Base-by-base conservation (phyloP, 37 sponge, comb jelly and placozoan genomes). In the Cladorhizidae sp. region DNA sequence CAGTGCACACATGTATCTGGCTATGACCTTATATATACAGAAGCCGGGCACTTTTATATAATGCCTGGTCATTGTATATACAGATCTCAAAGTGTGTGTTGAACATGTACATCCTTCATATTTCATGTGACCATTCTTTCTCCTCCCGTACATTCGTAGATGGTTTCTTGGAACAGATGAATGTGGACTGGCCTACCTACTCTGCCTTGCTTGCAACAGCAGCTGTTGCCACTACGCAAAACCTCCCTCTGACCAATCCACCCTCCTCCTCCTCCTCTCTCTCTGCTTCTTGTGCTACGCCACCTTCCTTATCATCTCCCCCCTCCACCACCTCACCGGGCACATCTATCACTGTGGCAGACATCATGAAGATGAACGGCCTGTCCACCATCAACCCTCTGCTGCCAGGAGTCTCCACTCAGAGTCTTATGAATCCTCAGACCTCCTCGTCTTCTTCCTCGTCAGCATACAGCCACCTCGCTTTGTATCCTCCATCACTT, bases 331-430 rank as follows among this genome's bases (percentile, higher is more conserved):
- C 45, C 7, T 3, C 1, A 3, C 67, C 12, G 18, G 35, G 33
- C 7, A 1, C 67, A 32, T 36, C 20, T 8, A 15, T 65, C 31
- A 65, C 67, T 31, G 35, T 65, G 33, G 67, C 67, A 15, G 67
- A 65, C 67, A 14, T 65, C 2, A 32, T 65, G 67, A 65, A 65
- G 67, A 25, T 65, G 36, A 65, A 65, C 11, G 35, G 67, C 33
- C 26, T 18, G 2, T 31, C 67, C 1, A 65, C 7, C 67, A 32
- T 65, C 33, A 31, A 11, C 5, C 35, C 26, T 32, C 36, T 65
- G 32, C 67, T 65, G 2, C 67, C 67, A 15, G 32, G 12, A 7
- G 26, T 36, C 17, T 65, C 67, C 32, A 23, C 61, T 28, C 67
- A 65, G 36, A 32, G 35, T 31, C 7, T 12, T 25, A 2, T 31